These are phyloP conservation scores for Butorides virescens DNA, from an alignment of 2,113 vertebrate species.

Conservation along the genomic window DNA sequence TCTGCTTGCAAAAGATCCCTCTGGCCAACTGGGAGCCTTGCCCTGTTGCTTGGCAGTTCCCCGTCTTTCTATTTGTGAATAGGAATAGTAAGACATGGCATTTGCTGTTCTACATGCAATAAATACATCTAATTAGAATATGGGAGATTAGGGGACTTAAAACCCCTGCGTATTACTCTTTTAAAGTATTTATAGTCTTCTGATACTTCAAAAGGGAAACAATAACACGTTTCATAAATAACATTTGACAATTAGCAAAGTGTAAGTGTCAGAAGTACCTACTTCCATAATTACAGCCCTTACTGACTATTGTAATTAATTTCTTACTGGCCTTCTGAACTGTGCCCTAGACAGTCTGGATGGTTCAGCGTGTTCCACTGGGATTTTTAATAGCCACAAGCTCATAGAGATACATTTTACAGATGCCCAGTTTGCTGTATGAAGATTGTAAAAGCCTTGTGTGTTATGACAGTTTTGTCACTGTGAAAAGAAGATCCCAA, in stretches of 20 bases:
- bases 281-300: conserved; percentile 18
- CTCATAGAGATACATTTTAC: background rate
- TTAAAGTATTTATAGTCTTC: background rate
- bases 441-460: background rate
- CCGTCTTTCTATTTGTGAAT: background rate
- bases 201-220: background rate
- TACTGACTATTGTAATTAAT: conserved; percentile 37
- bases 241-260: background rate
- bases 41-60: background rate
- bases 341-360: background rate
- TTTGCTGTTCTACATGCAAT: background rate
- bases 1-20: background rate
- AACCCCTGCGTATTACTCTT: background rate
- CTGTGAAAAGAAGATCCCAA: background rate
- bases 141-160: background rate
- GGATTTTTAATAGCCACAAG: background rate
- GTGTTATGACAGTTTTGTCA: background rate
- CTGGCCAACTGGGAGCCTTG: background rate
- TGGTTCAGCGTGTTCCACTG: background rate
- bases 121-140: conserved; percentile 27
- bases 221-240: background rate
- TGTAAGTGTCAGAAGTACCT: conserved; percentile 24
- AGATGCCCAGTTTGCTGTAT: background rate
- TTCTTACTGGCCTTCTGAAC: conserved; percentile 11
- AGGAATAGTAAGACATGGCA: background rate